These are phyloP conservation scores for Sitodiplosis mosellana DNA, from an alignment of 1,140 invertebrate species.

Conservation along the genomic window DNA sequence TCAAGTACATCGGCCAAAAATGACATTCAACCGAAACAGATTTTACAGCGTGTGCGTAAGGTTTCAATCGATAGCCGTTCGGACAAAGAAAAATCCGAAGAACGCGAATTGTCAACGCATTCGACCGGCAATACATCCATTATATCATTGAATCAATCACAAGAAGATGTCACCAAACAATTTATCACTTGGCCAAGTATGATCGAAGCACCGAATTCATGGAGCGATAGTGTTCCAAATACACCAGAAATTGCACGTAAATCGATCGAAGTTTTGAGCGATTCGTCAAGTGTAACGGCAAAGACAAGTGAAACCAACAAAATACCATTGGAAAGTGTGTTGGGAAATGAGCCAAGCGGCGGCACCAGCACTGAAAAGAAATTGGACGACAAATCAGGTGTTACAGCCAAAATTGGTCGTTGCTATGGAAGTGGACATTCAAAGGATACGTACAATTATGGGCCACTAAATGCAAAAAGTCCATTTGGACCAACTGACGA, in stretches of 20 bases:
- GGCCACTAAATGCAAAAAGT: constrained; percentile 54
- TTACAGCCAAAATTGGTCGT: not conserved
- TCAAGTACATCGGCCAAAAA: constrained; percentile 4
- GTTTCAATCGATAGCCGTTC: not conserved
- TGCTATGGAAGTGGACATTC: too few species aligned
- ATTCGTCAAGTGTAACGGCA: not conserved
- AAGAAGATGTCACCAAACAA: not conserved
- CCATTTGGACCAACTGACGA: constrained; percentile 44
- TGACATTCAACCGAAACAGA: constrained; percentile 19
- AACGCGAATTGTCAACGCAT: not conserved
- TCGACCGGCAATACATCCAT: too few species aligned
- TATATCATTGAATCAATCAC: not conserved
- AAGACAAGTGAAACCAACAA: not conserved
- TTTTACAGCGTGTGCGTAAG: constrained; percentile 13
- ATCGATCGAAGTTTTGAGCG: not conserved
- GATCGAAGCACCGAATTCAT: not conserved
- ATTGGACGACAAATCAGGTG: constrained; percentile 4
- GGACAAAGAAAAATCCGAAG: not conserved
- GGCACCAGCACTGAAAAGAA: constrained; percentile 1
- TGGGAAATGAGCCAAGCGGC: not conserved
- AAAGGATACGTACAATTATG: constrained; percentile 41
- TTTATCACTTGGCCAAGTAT: not conserved
- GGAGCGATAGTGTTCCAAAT: not conserved
- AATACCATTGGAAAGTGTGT: not conserved
- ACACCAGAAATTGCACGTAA: not conserved